phyloP scores from a whole-genome alignment of 2,797 vertebrate genomes.

The Bradypodion ventrale region DNA sequence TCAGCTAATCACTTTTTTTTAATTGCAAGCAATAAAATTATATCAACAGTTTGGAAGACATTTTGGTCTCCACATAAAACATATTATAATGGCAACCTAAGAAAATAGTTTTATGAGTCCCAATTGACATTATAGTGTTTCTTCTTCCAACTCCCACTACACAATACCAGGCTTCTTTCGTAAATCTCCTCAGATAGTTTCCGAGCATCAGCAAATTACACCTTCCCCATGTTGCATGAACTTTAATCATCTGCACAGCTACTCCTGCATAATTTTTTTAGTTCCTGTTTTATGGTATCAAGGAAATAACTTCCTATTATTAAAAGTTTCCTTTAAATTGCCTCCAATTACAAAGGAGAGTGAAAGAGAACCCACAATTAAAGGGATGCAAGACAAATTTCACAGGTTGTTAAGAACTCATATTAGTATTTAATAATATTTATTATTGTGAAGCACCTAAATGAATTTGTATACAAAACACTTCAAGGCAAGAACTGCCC shows the following conservation, averaged over 20 bases:
- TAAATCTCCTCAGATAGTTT: neutral
- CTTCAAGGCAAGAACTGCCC: neutral
- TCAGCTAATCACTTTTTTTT: neutral
- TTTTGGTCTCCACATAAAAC: neutral
- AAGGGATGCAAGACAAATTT: neutral
- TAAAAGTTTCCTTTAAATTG: neutral
- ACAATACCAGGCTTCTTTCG: conserved; percentile 4
- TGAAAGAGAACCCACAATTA: neutral
- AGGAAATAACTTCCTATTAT: neutral
- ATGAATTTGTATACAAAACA: neutral
- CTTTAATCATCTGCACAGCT: neutral
- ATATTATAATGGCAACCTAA: neutral
- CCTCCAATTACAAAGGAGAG: neutral
- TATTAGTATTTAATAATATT: neutral
- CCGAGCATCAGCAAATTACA: neutral
- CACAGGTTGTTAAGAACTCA: neutral
- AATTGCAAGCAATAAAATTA: neutral
- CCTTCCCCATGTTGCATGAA: neutral
- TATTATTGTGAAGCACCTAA: neutral
- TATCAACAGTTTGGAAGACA: neutral
- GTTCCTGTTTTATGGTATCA: neutral
- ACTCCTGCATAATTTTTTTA: neutral
- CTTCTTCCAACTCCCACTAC: neutral
- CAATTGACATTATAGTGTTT: neutral
- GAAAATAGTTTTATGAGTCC: conserved; percentile 5